These are phyloP conservation scores for Daubentonia madagascariensis DNA, from an alignment of 2,113 vertebrate genomes.

Conservation along the genomic window DNA sequence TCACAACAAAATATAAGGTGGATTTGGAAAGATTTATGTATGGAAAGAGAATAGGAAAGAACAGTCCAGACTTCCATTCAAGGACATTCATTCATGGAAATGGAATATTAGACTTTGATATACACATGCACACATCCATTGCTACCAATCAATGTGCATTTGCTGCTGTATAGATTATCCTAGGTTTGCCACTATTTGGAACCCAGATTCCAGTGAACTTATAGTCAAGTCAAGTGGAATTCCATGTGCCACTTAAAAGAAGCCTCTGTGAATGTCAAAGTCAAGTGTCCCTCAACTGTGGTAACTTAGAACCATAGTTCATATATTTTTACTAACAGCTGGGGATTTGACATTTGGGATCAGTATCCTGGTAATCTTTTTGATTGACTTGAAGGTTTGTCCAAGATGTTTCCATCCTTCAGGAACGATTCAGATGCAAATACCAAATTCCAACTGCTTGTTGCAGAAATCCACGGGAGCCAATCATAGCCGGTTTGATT, in stretches of 20 bases:
- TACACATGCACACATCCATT: background rate
- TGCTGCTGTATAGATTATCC: background rate
- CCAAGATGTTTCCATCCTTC: background rate
- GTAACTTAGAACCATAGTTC: background rate
- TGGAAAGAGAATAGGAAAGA: background rate
- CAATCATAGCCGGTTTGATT: background rate
- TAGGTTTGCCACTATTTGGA: background rate
- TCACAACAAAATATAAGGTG: background rate
- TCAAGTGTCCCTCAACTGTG: conserved; percentile 3
- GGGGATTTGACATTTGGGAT: conserved; percentile 32
- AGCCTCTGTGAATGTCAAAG: conserved; percentile 8
- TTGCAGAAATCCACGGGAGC: background rate
- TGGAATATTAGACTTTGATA: background rate
- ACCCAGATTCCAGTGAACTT: background rate
- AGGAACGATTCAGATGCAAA: background rate
- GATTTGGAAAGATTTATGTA: background rate
- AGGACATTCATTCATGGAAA: background rate
- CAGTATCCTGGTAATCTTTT: conserved; percentile 45
- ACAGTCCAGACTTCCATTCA: background rate
- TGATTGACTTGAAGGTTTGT: conserved; percentile 44
- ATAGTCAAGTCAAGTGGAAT: conserved; percentile 43
- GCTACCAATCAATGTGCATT: background rate
- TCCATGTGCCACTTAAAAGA: conserved; percentile 43
- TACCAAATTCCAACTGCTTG: background rate
- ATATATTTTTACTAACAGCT: conserved; percentile 59